Base-by-base conservation (phyloP, 2,797 vertebrate genomes). In the Anguilla marmorata region DNA sequence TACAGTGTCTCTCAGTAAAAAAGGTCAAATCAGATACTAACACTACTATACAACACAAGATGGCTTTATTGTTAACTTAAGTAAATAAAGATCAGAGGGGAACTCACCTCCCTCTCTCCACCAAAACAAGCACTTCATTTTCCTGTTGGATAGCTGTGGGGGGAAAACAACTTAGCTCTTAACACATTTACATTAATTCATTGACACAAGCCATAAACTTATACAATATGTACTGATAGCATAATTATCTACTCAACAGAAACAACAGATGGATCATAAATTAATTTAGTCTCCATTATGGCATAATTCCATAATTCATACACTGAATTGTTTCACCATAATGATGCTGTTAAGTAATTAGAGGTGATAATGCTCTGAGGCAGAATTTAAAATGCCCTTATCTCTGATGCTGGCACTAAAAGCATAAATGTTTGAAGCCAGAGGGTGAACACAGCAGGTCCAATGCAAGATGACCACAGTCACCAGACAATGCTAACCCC, bases 71-170 rank as follows among this genome's bases (percentile, higher is more conserved):
- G 50, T 52, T 52, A 52, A 52, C 27, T 72, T 30, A 72, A 4
- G 76, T 72, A 41, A 60, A 84, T 16, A 19, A 14, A 30, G 5
- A 12, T 16, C 21, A 16, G 12, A 24, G 0, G 11, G 2, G 37
- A 85, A 86, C 97, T 96, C 92, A 99, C 98, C 98, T 98, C 86
- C 98, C 96, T 86, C 94, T 96, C 93, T 98, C 98, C 92, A 98
- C 98, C 92, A 99, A 93, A 88, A 99, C 98, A 86, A 99, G 95
- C 85, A 97, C 97, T 84, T 98, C 98, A 0, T 94, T 97, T 89
- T 99, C 98, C 63, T 97, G 96, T 85, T 98, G 96, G 88, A 97
- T 94, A 5, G 98, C 98, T 98, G 94, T 33, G 87, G 91, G 93
- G 50, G 86, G 33, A 76, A 45, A 76, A 52, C 12, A 88, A 60